phyloP scores from a whole-genome alignment of 2,113 vertebrate species.

The Pachypanchax playfairii region DNA sequence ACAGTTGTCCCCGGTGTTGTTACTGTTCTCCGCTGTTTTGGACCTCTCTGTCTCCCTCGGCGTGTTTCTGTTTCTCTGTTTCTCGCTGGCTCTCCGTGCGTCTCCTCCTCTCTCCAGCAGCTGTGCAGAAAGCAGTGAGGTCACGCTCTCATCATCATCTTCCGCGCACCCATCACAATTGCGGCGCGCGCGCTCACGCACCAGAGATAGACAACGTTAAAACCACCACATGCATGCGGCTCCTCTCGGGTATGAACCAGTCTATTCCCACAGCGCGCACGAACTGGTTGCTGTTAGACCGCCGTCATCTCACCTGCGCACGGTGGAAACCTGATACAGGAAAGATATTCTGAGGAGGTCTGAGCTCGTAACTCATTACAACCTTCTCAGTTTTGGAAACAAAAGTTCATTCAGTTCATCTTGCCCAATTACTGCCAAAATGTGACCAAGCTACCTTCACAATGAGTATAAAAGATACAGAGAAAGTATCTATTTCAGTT shows the following conservation, averaged over 20 bases:
- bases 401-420: not conserved
- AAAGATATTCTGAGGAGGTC: not conserved
- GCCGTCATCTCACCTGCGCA: not conserved
- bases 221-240: conserved; percentile 3
- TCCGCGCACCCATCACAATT: conserved; percentile 56
- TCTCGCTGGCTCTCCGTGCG: not conserved
- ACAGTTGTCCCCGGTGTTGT: conserved; percentile 28
- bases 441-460: no score
- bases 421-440: no score
- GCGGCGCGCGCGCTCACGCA: conserved; percentile 58
- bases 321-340: no score
- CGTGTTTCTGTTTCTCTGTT: conserved; percentile 35
- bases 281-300: not conserved
- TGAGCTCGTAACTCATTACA: not conserved
- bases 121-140: conserved; percentile 79
- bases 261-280: conserved; percentile 15
- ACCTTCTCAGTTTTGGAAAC: not conserved
- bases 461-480: not conserved
- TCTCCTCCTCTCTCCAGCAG: conserved; percentile 59
- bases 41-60: conserved; percentile 22
- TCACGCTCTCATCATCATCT: conserved; percentile 77
- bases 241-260: not conserved
- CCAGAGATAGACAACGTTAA: conserved; percentile 3
- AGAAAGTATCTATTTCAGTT: not conserved
- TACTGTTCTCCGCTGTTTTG: conserved; percentile 29